phyloP scores from a whole-genome alignment of 2,797 vertebrate species.

The Octomys mimax region DNA sequence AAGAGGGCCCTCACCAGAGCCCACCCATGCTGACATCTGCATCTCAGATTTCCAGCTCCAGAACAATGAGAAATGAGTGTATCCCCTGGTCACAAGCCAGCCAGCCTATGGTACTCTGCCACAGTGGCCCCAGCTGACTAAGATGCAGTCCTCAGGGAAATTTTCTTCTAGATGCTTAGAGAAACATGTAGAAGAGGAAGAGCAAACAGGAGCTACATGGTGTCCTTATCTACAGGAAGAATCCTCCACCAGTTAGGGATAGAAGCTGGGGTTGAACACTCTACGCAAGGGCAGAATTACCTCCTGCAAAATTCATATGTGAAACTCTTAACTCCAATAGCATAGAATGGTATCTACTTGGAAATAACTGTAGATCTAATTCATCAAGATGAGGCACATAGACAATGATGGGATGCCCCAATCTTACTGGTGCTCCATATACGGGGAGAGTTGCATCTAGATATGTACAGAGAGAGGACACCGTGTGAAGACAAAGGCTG shows the following conservation, averaged over 20 bases:
- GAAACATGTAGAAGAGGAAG: slow-evolving; percentile 9
- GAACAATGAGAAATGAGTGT: background rate
- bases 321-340: background rate
- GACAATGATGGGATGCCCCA: background rate
- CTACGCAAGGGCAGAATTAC: background rate
- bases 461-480: background rate
- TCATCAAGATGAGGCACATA: background rate
- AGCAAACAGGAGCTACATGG: background rate
- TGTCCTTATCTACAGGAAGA: background rate
- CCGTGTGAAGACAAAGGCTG: background rate
- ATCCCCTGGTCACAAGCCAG: background rate
- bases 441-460: background rate
- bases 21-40: fast-evolving
- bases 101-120: background rate
- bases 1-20: background rate
- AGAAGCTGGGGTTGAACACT: background rate
- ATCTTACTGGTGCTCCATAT: background rate
- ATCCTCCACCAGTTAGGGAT: background rate
- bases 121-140: background rate
- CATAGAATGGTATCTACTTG: background rate
- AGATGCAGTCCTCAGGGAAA: background rate
- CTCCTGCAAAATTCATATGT: background rate
- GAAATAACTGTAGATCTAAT: background rate
- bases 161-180: background rate
- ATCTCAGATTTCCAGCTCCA: background rate